Percentiles rank a stretch among this genome's conserved stretches.
Conservation (phyloP, 2,888 invertebrate genomes). For the Drosophila sordidapex region DNA sequence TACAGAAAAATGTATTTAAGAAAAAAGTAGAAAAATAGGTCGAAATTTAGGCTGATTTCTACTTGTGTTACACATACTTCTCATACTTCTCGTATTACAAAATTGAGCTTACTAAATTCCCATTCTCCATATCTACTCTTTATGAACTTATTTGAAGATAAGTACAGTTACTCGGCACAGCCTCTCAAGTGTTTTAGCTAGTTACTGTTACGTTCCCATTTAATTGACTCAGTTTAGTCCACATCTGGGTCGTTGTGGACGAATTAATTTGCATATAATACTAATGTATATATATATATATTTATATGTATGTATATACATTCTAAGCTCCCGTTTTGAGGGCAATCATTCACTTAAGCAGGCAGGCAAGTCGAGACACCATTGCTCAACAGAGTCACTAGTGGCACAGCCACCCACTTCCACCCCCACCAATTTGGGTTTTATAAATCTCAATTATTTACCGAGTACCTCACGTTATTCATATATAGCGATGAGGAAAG, state of each 20-base stretch:
- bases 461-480: constrained; percentile 2
- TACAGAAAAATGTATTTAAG: neutral
- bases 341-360: constrained; percentile 76
- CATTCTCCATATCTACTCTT: no score
- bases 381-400: constrained; percentile 14
- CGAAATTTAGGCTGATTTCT: no score
- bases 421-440: constrained; percentile 38
- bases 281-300: neutral
- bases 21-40: no score
- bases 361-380: constrained; percentile 5
- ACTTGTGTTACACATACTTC: no score
- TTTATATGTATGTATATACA: constrained; percentile 52
- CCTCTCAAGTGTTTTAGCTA: constrained; percentile 5
- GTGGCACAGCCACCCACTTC: constrained; percentile 36
- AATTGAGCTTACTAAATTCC: no score
- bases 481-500: constrained; percentile 35
- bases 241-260: constrained; percentile 27
- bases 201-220: constrained; percentile 18
- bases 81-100: no score
- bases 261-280: constrained; percentile 6
- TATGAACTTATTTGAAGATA: no score
- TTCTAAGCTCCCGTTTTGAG: constrained; percentile 53
- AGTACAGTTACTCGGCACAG: neutral
- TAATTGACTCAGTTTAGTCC: constrained; percentile 46
- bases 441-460: constrained; percentile 39